Evolutionary conservation across 2,888 invertebrate genomes (phyloP).

Genomic region (Taphrorychus bicolor): DNA sequence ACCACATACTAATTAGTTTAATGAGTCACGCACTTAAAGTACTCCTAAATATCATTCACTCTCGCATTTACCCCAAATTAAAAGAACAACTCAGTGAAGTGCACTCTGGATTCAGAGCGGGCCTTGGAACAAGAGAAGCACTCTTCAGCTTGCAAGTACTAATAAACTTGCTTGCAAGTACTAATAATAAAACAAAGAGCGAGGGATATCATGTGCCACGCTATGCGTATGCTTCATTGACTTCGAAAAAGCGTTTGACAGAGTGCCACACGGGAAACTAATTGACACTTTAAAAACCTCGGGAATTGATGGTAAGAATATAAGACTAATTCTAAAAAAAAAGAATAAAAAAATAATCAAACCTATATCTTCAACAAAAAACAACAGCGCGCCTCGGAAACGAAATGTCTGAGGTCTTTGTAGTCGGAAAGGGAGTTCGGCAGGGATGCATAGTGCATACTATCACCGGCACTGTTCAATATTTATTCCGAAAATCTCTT

Average conservation of each 20-base stretch:
- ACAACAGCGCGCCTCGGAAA: too few relatives aligned
- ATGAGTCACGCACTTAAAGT: too few relatives aligned
- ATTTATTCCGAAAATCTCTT: slow-evolving; percentile 7
- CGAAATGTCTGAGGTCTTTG: too few relatives aligned
- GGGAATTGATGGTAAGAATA: slow-evolving; percentile 12
- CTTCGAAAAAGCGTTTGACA: slow-evolving; percentile 1
- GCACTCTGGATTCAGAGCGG: slow-evolving; percentile 4
- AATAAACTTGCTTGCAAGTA: slow-evolving; percentile 5
- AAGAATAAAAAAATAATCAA: slow-evolving; percentile 1
- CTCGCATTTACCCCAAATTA: slow-evolving; percentile 17
- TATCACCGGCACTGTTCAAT: slow-evolving; percentile 13
- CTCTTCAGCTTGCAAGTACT: too few relatives aligned
- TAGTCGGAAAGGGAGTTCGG: too few relatives aligned
- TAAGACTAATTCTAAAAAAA: slow-evolving; percentile 5
- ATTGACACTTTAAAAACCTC: slow-evolving; percentile 5
- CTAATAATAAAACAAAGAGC: slow-evolving; percentile 4
- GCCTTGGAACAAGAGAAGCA: slow-evolving; percentile 9
- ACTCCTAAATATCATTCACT: slow-evolving; percentile 17
- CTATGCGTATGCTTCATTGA: slow-evolving; percentile 1
- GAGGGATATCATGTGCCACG: slow-evolving; percentile 5
- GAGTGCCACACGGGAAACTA: too few relatives aligned
- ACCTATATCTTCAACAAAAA: too few relatives aligned
- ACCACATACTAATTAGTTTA: too few relatives aligned
- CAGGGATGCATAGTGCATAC: slow-evolving; percentile 11
- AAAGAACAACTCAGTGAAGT: background rate